Evolutionary conservation across 2,888 invertebrate genomes (phyloP).

Genomic region (Caenorhabditis zanzibari): DNA sequence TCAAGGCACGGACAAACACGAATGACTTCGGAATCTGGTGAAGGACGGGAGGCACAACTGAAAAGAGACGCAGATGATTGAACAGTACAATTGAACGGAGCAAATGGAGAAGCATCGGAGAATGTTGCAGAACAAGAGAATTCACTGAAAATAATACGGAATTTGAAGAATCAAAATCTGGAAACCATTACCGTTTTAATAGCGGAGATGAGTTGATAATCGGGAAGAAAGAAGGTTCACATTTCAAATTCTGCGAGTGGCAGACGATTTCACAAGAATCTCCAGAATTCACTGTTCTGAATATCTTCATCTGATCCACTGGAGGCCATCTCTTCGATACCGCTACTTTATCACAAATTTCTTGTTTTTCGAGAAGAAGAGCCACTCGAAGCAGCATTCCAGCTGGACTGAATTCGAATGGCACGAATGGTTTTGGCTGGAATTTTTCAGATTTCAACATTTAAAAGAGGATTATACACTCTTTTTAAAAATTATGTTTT

Average conservation of each 20-base stretch:
- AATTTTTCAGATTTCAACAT: too few species aligned
- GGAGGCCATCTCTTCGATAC: slow-evolving; percentile 34
- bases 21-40: slow-evolving; percentile 17
- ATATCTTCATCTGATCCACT: slow-evolving; percentile 31
- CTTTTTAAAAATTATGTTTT: too few species aligned
- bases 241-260: slow-evolving; percentile 48
- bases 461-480: too few species aligned
- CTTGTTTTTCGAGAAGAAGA: slow-evolving; percentile 84
- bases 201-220: slow-evolving; percentile 51
- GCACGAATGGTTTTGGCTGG: slow-evolving; percentile 81
- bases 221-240: slow-evolving; percentile 71
- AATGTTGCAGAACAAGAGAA: slow-evolving; percentile 15
- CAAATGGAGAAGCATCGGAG: slow-evolving; percentile 37
- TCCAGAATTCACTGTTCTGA: not conserved
- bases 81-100: slow-evolving; percentile 71
- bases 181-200: slow-evolving; percentile 16
- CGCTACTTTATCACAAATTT: slow-evolving; percentile 83
- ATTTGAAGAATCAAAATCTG: not conserved
- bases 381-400: slow-evolving; percentile 85
- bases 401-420: slow-evolving; percentile 84
- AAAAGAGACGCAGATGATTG: slow-evolving; percentile 68
- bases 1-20: slow-evolving; percentile 77
- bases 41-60: slow-evolving; percentile 74
- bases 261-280: slow-evolving; percentile 66
- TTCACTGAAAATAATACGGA: slow-evolving; percentile 31